Conservation (phyloP, 2,113 vertebrate genomes). For the Otocyon megalotis region DNA sequence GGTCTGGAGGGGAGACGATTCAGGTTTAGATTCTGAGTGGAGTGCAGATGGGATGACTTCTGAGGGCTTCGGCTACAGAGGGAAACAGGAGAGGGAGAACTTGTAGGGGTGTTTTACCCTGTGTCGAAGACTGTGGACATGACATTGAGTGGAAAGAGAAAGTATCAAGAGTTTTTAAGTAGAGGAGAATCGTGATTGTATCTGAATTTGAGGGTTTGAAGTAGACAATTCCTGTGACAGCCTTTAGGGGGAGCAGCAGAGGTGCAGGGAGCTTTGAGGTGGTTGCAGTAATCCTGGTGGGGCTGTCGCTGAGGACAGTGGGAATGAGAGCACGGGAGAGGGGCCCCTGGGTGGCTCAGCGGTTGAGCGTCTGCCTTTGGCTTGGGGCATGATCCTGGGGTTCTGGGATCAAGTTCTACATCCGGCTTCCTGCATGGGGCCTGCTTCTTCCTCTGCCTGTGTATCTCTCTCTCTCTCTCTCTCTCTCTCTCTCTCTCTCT, state of each 20-base stretch:
- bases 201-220: neutral
- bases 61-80: neutral
- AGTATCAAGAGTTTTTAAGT: neutral
- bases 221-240: neutral
- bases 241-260: neutral
- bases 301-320: neutral
- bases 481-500: no score
- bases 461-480: no score
- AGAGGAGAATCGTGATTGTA: neutral
- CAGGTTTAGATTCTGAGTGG: neutral
- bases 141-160: neutral
- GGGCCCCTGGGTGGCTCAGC: no score
- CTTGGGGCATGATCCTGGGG: no score
- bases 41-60: neutral
- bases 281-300: neutral
- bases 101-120: neutral
- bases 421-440: no score
- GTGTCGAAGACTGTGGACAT: neutral
- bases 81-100: neutral
- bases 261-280: neutral
- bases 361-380: no score
- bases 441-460: no score
- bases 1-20: neutral
- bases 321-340: neutral
- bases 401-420: no score